Evolutionary conservation across 2,888 invertebrate genomes (phyloP), one percentile per base, ranked within the genome.

Genomic region (Lottia gigantea): DNA sequence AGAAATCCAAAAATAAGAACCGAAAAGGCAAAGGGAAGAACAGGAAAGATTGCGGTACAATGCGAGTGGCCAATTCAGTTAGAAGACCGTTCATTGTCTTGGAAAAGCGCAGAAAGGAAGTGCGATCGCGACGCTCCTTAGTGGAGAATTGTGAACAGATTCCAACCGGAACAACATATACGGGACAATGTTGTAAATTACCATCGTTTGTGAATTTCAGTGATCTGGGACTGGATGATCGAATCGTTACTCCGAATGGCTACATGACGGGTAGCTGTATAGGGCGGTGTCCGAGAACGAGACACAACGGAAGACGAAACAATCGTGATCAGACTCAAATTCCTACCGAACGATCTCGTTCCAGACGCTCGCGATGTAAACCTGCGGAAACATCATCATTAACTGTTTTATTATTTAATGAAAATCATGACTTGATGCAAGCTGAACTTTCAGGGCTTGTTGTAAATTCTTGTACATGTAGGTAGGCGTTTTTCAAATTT

Each of bases 341-440:
- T 46, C 61, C 61, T 40, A 40, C 40, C 46, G 62, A 40, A 26
- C 63, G 12, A 66, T 46, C 23, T 46, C 46, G 25, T 26, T 45
- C 7, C 23, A 49, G 15, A 40, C 55, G 62, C 7, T 31, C 40
- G 49, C 25, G 46, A 14, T 70, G 70, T 25, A 31, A 66, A 45
- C 62, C 70, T 15, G 62, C 40, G 19, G 66, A 66, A 25, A 62
- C 66, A 8, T 40, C 62, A 40, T 49, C 70, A 6, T 47, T 70
- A 63, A 63, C 66, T 11, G 62, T 70, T 25, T 70, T 66, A 66
- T 70, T 66, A 66, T 70, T 70, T 46, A 63, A 70, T 49, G 66
- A 66, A 19, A 66, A 66, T 49, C 66, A 70, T 23, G 66, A 66
- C 31, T 49, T 70, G 19, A 49, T 65, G 16, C 66, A 70, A 40